phyloP scores from a whole-genome alignment of 2,113 vertebrate species.

The Sisor rabdophorus region DNA sequence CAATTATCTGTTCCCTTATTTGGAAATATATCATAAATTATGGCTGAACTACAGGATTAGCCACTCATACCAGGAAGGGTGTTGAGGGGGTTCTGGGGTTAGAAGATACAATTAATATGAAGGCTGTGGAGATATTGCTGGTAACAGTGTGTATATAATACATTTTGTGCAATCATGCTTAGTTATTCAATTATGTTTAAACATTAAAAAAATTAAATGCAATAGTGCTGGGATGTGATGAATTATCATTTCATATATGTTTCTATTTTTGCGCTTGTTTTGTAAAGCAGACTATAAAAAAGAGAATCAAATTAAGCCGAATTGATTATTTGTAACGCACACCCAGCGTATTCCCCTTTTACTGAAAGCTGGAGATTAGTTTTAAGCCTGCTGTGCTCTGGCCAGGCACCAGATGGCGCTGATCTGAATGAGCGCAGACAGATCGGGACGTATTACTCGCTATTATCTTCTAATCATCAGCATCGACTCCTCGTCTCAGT shows the following conservation, averaged over 20 bases:
- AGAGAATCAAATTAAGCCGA: background rate
- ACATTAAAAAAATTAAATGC: background rate
- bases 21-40: slow-evolving; percentile 99
- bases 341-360: slow-evolving; percentile 49
- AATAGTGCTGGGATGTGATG: background rate
- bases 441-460: slow-evolving; percentile 73
- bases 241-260: background rate
- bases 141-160: background rate
- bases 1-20: slow-evolving; percentile 96
- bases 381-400: slow-evolving; percentile 70
- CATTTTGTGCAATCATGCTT: background rate
- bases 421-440: slow-evolving; percentile 69
- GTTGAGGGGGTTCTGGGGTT: slow-evolving; percentile 55
- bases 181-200: background rate
- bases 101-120: slow-evolving; percentile 21
- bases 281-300: background rate
- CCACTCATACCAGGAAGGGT: slow-evolving; percentile 88
- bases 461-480: slow-evolving; percentile 82
- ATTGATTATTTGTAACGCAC: slow-evolving; percentile 5
- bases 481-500: slow-evolving; percentile 56
- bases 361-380: slow-evolving; percentile 66
- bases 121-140: slow-evolving; percentile 10
- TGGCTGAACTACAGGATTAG: slow-evolving; percentile 90
- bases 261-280: background rate
- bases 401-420: slow-evolving; percentile 79